These are phyloP conservation scores for Conomelus anceps DNA, from an alignment of 2,888 invertebrate species.

Conservation along the genomic window DNA sequence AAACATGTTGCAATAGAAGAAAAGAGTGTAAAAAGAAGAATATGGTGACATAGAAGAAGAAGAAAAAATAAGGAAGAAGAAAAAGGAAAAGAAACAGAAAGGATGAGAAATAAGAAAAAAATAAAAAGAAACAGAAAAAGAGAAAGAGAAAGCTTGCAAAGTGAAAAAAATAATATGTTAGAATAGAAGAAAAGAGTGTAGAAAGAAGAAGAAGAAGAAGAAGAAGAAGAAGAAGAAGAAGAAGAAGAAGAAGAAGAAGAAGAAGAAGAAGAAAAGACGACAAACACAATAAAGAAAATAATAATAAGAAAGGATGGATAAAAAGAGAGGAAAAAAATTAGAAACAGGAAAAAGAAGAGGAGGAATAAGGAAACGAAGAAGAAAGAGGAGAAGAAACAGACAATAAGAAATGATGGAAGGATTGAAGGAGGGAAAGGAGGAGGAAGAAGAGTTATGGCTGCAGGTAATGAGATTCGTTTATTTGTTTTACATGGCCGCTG, in stretches of 20 bases:
- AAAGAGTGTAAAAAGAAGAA: too few relatives aligned
- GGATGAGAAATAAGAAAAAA: too few relatives aligned
- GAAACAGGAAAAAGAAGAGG: neutral
- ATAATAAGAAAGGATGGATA: neutral
- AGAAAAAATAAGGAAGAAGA: too few relatives aligned
- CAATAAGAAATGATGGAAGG: conserved; percentile 9
- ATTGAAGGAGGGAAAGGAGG: conserved; percentile 4
- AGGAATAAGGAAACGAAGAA: neutral
- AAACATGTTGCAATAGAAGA: too few relatives aligned
- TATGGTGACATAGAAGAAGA: too few relatives aligned
- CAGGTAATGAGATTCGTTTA: neutral
- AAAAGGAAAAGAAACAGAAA: too few relatives aligned
- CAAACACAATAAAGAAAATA: too few relatives aligned
- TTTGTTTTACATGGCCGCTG: neutral
- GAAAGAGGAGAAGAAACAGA: conserved; percentile 14
- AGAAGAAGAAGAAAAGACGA: conserved; percentile 14
- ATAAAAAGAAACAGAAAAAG: too few relatives aligned
- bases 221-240: conserved; percentile 15
- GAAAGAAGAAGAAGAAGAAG: conserved; percentile 1
- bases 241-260: conserved; percentile 7
- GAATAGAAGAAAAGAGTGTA: neutral
- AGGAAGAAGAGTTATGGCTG: conserved; percentile 7
- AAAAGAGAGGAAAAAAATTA: neutral
- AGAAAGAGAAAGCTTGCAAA: too few relatives aligned
- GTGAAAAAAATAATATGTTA: too few relatives aligned